Base-by-base conservation (phyloP, 2,888 invertebrate genomes). In the Sericinus montela region DNA sequence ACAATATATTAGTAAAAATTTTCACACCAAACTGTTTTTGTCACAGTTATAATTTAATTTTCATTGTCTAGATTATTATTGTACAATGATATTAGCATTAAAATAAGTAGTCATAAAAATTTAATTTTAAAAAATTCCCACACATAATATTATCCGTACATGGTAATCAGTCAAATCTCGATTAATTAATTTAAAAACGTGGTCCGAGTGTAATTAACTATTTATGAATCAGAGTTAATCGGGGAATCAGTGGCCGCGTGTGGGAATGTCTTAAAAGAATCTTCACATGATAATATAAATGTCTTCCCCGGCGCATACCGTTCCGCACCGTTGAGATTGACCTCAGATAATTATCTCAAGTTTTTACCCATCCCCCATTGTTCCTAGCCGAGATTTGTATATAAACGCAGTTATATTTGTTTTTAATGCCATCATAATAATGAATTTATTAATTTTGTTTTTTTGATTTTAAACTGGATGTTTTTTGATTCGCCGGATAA, bases 211-310 rank as follows among this genome's bases (percentile, higher is more conserved):
- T 84, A 84, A 85, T 86, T 81, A 83, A 74, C 71, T 75, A 69
- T 72, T 80, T 81, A 85, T 80, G 84, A 83, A 83, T 84, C 81
- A 77, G 75, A 78, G 80, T 73, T 79, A 79, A 84, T 80, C 78
- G 73, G 77, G 75, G 72, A 84, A 85, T 85, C 86, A 82, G 78
- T 75, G 81, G 76, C 65, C 62, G 68, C 67, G 58, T 75, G 87
- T 88, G 87, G 86, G 87, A 88, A 86, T 83, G 79, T 82, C 84
- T 85, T 85, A 73, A 75, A 81, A 84, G 82, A 70, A 60, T 88
- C 86, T 87, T 88, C 87, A 85, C 87, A 88, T 88, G 85, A 79
- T 80, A 77, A 74, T 76, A 81, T 77, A 73, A 73, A 73, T 67
- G 71, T 41, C 67, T 72, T 77, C 81, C 82, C 83, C 80, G 69